A percentile compares a stretch with the other conserved stretches of the same genome.
These are phyloP conservation scores for Nephila pilipes DNA, from an alignment of 1,140 invertebrate genomes.

Conservation along the genomic window DNA sequence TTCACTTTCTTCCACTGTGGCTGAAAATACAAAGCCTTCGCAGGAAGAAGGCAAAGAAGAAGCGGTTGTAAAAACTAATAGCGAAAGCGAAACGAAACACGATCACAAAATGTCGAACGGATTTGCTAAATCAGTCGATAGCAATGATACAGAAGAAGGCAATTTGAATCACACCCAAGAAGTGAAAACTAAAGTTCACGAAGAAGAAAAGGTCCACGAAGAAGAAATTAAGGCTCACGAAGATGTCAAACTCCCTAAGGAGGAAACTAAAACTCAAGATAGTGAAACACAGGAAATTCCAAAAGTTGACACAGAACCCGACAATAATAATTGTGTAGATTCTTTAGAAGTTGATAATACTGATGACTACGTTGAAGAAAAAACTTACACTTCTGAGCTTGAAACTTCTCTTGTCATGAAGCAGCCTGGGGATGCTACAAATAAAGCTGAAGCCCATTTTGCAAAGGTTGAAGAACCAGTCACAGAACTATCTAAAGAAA, in stretches of 20 bases:
- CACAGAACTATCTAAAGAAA: background rate
- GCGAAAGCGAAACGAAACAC: constrained; percentile 58
- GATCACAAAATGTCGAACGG: constrained; percentile 49
- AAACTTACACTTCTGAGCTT: constrained; percentile 60
- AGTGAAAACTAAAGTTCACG: background rate
- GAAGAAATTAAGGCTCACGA: background rate
- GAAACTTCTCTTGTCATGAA: constrained; percentile 59
- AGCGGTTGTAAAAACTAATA: constrained; percentile 12
- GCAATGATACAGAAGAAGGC: constrained; percentile 16
- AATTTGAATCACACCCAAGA: background rate
- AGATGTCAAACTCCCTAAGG: background rate
- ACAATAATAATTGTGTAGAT: constrained; percentile 60
- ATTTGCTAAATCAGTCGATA: constrained; percentile 39
- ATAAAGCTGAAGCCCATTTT: background rate
- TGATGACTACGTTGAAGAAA: constrained; percentile 56
- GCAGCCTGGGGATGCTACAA: background rate
- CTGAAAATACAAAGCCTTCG: constrained; percentile 10
- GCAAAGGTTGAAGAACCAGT: background rate
- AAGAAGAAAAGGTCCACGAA: background rate
- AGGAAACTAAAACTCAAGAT: background rate
- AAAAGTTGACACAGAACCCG: constrained; percentile 30
- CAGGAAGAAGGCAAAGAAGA: constrained; percentile 64
- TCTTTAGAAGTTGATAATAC: constrained; percentile 51
- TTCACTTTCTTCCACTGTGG: constrained; percentile 57
- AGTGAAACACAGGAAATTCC: background rate